phyloP scores from a whole-genome alignment of 2,797 vertebrate genomes.

The Cottoperca gobio region DNA sequence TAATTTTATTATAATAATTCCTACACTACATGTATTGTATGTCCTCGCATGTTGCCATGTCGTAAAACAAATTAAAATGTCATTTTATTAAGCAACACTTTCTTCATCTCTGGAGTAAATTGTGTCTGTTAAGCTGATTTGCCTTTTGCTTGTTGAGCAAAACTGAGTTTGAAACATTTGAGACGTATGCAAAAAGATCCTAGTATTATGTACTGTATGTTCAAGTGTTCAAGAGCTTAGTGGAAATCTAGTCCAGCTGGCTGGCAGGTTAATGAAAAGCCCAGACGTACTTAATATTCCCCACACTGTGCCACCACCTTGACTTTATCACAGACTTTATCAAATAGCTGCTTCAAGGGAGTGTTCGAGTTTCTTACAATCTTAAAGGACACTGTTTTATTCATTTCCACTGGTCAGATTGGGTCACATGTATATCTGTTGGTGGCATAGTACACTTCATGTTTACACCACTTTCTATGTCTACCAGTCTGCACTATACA shows the following conservation, averaged over 20 bases:
- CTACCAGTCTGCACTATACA: neutral
- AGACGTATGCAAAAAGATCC: neutral
- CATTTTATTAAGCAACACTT: constrained; percentile 42
- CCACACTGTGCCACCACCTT: constrained; percentile 45
- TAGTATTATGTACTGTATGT: constrained; percentile 35
- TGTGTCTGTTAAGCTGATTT: constrained; percentile 11
- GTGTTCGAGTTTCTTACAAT: neutral
- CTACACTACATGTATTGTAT: constrained; percentile 66
- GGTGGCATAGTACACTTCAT: neutral
- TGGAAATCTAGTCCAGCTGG: constrained; percentile 39
- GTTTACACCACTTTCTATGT: neutral
- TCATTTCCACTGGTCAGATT: neutral
- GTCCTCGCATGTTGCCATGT: constrained; percentile 59
- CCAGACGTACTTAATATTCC: constrained; percentile 70
- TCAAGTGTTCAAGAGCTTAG: constrained; percentile 29
- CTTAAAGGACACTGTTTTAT: constrained; percentile 3
- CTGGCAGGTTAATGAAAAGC: constrained; percentile 76
- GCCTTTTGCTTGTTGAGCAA: constrained; percentile 9
- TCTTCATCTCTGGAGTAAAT: neutral
- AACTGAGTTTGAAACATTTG: neutral
- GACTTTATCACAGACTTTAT: constrained; percentile 50
- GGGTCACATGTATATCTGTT: neutral
- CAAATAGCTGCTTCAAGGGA: neutral
- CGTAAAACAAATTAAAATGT: constrained; percentile 73
- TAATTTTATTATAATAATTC: constrained; percentile 73